Evolutionary conservation across 2,113 vertebrate species (phyloP), one percentile per base, ranked within the genome.

Genomic region (Empidonax traillii): DNA sequence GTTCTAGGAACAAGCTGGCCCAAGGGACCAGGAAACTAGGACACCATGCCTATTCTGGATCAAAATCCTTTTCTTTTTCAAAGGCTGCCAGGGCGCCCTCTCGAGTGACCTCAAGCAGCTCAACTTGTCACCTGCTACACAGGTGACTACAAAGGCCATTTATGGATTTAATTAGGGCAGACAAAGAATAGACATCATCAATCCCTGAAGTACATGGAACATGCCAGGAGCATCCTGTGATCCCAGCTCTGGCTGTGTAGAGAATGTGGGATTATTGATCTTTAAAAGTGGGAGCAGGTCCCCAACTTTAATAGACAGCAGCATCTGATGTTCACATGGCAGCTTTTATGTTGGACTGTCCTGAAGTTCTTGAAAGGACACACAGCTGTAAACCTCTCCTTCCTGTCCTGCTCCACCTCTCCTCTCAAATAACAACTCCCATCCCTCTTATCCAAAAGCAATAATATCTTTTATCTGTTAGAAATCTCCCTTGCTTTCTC

Each of bases 1-100:
- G 83, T 56, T 92, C 95, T 27, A 94, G 79, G 92, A 96, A 81
- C 41, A 31, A 21, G 93, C 72, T 58, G 92, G 93, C 96, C 92
- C 82, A 56, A 35, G 87, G 92, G 88, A 89, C 55, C 2, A 9
- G 66, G 82, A 92, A 96, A 96, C 76, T 93, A 81, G 92, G 96
- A 80, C 92, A 90, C 6, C 39, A 24, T n/a, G 65, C 35, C 90
- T 93, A 49, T 90, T 96, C 79, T 92, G 65, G 93, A 96, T 95
- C 88, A 74, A 95, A 93, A 94, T 7, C 68, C 65, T 81, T 49
- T 11, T 52, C 47, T 67, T 55, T 89, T 67, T 78, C 95, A 94
- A 84, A 96, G 85, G 92, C 90, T 84, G 75, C 65, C 0, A 2
- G 30, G 78, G 74, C 93, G 87, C 78, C 87, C 94, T 93, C 74